Evolutionary conservation across 2,888 invertebrate species (phyloP).

Genomic region (Leistus spinibarbis): DNA sequence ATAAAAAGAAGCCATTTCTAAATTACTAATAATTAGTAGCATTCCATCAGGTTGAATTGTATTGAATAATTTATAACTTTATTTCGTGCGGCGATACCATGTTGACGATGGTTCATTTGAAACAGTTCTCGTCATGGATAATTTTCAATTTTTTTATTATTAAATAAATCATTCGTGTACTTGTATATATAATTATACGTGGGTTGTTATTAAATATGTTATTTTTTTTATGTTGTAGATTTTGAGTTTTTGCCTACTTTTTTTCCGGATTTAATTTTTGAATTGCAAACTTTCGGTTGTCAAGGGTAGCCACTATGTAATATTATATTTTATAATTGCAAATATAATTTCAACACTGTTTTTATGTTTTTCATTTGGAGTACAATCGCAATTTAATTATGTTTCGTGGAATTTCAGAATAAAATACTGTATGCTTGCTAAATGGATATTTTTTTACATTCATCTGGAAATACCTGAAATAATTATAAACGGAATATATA

Average conservation of each 20-base stretch:
- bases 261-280: background rate
- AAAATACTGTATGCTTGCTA: background rate
- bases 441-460: background rate
- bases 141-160: slow-evolving; percentile 25
- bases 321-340: background rate
- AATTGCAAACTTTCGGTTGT: background rate
- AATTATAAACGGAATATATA: no score
- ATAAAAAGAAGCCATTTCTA: background rate
- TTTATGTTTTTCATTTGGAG: background rate
- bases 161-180: slow-evolving; percentile 21
- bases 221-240: background rate
- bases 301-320: slow-evolving; percentile 18
- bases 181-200: slow-evolving; percentile 3
- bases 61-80: slow-evolving; percentile 26
- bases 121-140: slow-evolving; percentile 4
- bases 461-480: background rate
- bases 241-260: no score
- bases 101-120: no score
- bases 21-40: background rate
- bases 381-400: background rate
- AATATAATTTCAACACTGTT: background rate
- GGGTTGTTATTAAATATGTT: background rate
- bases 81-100: slow-evolving; percentile 5
- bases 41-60: background rate
- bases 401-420: background rate